Evolutionary conservation across 2,888 invertebrate species (phyloP).

Genomic region (Epinotia brunnichana): DNA sequence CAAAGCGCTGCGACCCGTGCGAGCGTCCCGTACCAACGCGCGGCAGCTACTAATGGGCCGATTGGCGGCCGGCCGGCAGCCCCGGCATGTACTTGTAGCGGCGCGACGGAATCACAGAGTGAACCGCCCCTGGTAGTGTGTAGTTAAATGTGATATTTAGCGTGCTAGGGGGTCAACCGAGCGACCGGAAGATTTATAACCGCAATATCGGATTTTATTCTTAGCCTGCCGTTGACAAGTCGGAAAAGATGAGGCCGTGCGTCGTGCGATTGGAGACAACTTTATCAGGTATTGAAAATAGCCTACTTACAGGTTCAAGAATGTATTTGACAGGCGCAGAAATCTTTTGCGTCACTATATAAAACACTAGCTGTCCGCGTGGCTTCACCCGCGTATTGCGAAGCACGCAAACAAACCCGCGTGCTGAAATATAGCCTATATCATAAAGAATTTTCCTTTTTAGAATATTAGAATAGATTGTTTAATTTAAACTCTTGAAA

Average conservation of each 20-base stretch:
- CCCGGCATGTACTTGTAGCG: too few relatives aligned
- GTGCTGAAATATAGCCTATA: too few relatives aligned
- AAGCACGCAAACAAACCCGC: too few relatives aligned
- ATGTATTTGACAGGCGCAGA: background rate
- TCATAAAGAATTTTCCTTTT: too few relatives aligned
- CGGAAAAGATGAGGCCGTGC: conserved; percentile 20
- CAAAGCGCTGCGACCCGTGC: too few relatives aligned
- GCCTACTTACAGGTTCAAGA: background rate
- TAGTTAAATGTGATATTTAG: background rate
- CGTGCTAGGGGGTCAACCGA: conserved; percentile 57
- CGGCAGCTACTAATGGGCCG: too few relatives aligned
- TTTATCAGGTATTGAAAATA: conserved; percentile 24
- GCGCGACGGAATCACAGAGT: too few relatives aligned
- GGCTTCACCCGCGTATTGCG: too few relatives aligned
- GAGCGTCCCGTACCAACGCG: too few relatives aligned
- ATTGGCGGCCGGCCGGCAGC: too few relatives aligned
- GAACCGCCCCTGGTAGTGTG: background rate
- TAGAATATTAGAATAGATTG: too few relatives aligned
- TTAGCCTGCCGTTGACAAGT: conserved; percentile 54
- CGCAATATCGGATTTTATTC: conserved; percentile 65
- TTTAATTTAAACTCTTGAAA: too few relatives aligned
- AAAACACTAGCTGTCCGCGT: background rate
- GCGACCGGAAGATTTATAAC: conserved; percentile 68
- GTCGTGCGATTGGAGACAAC: conserved; percentile 25
- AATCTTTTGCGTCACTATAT: background rate